Percentiles rank a stretch among this genome's conserved stretches.
These are phyloP conservation scores for Felis catus DNA, from an alignment of 2,113 vertebrate genomes.

Conservation along the genomic window F.catus_Fca126_mat1.0 CM031414.1:136993501-136994000, in stretches of 20 bases:
- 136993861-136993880: not conserved
- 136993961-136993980: not conserved
- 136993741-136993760: not conserved
- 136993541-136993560: slow-evolving; percentile 24
- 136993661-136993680: too few relatives aligned
- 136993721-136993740: not conserved
- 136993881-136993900: not conserved
- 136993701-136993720: not conserved
- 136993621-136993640: not conserved
- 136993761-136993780: not conserved
- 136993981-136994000: slow-evolving; percentile 67
- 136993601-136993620: not conserved
- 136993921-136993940: not conserved
- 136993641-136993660: fast-evolving
- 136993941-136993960: slow-evolving; percentile 41
- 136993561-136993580: not conserved
- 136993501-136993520: not conserved
- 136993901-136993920: not conserved
- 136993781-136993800: not conserved
- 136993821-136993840: not conserved
- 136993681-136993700: not conserved
- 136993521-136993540: not conserved
- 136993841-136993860: not conserved
- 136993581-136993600: not conserved
- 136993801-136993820: not conserved